Base-by-base conservation (phyloP, 2,888 invertebrate genomes). In the Lepidochitona cinerea region DNA sequence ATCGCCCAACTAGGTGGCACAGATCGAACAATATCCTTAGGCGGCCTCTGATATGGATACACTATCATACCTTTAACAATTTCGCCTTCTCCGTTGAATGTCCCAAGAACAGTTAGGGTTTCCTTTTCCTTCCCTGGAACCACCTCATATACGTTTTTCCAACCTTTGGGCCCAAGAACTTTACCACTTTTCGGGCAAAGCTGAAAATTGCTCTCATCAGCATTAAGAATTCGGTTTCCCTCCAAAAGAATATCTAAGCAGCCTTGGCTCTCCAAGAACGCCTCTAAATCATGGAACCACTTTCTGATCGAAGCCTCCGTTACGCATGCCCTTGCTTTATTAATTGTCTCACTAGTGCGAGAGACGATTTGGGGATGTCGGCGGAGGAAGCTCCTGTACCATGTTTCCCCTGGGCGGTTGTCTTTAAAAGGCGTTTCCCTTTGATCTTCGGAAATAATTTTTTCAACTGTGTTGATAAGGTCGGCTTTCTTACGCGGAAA, bases 351-450 rank as follows among this genome's bases (percentile, higher is more conserved):
- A 35, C 70, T 37, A 5, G 23, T 41, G 1, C 75, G 33, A 26
- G 41, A 49, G 14, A 35, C 14, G 1, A 72, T 23, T 1, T 65
- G 35, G n/a, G 75, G 69, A 52, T 72, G 66, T 9, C 72, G 29
- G 14, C 37, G 26, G 35, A 53, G 66, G 52, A 77, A 75, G 6
- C 23, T 68, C 23, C 68, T 72, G 41, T 64, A 76, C 76, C 74
- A 76, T 29, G 70, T 68, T 33, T 72, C 53, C 9, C 74, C 74
- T 14, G 76, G 74, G 29, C 49, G 65, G 70, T 74, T 72, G 37
- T 74, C 37, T 37, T 59, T 69, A 59, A 76, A 76, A 14, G 72
- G 72, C 18, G 64, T 74, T 37, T 64, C 37, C 3, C 72, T n/a
- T 4, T 68, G 37, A 54, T 74, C 72, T 35, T 37, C 26, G 26